Base-by-base conservation (phyloP, 2,113 vertebrate genomes). In the Tyto alba region DNA sequence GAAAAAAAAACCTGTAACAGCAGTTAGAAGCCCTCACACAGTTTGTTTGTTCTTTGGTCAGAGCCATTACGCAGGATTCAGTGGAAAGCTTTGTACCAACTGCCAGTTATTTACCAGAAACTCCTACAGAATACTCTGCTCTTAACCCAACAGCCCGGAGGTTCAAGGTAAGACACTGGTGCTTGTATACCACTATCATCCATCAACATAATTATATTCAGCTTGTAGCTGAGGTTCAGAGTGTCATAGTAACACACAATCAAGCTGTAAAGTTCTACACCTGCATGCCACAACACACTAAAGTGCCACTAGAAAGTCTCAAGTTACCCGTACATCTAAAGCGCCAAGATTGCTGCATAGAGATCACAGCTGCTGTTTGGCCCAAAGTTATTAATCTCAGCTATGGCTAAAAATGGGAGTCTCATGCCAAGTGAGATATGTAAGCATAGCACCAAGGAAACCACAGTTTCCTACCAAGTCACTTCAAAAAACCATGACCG, bases 401-500 rank as follows among this genome's bases (percentile, higher is more conserved):
- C 52, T 43, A 48, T 0, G 5, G 56, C 56, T 81, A 50, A 89
- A 88, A 84, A 23, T 0, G 0, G 19, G 40, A 45, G 16, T 4
- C 60, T 26, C 38, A 1, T 3, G 43, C 66, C 32, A 30, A 34
- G 52, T 0, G 13, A 78, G 20, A 5, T 43, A 11, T 1, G 27
- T 2, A 38, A 71, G 52, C 52, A 40, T 53, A 56, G 13, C 5
- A 11, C 57, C 53, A 29, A 34, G 41, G 71, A 88, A 80, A n/a
- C 26, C 26, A 27, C 14, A 1, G 34, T 45, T 16, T 67, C 48
- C 72, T 41, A 26, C 13, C 6, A 4, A 40, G 16, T 73, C 40
- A 10, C 11, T 57, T 26, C 10, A 12, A 4, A 4, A 47, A 52
- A 9, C 16, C 2, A 38, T 0, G 5, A 47, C 5, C 4, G 7